Base-by-base conservation (phyloP, 2,113 vertebrate genomes). In the Aphelocoma coerulescens region DNA sequence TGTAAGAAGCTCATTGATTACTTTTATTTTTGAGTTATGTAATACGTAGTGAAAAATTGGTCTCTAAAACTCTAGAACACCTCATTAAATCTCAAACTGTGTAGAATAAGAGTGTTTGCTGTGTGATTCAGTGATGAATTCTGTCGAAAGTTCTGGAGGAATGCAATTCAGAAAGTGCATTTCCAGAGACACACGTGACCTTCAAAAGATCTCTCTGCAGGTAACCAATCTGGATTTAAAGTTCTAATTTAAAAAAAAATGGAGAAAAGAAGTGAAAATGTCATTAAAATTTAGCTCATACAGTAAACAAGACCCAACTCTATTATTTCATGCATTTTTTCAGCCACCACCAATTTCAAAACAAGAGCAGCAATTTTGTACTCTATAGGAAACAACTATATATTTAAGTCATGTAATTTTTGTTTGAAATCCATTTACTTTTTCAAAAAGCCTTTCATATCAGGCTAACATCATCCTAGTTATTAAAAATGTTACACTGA, bases 111-210 rank as follows among this genome's bases (percentile, higher is more conserved):
- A 21, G 13, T 0, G 0, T 63, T 85, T 71, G 3, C 6, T 76
- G 11, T 51, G 33, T 69, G n/a, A 61, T 54, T 69, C 26, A 67
- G 19, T 52, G 54, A 68, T 41, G 6, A 92, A 88, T 11, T 59
- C 17, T 17, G 22, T 35, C 59, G 59, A 49, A 51, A 71, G 33
- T 55, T 91, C 30, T 37, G n/a, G 27, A 83, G 16, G 6, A 91
- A 78, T 48, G 52, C 5, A 21, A 13, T 28, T 85, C 19, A 55
- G n/a, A 72, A 82, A 83, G 11, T 11, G 2, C 20, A 62, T 35
- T 32, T 20, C 16, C 20, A 44, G 11, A 5, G 1, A 33, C 8
- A 35, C 3, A 14, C 0, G 0, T 23, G 37, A 46, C 11, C 16
- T 49, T 71, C 35, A 80, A 32, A 85, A 43, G 6, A 65, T 55